These are phyloP conservation scores for Cariama cristata DNA, from an alignment of 2,113 vertebrate genomes.

Conservation along the genomic window DNA sequence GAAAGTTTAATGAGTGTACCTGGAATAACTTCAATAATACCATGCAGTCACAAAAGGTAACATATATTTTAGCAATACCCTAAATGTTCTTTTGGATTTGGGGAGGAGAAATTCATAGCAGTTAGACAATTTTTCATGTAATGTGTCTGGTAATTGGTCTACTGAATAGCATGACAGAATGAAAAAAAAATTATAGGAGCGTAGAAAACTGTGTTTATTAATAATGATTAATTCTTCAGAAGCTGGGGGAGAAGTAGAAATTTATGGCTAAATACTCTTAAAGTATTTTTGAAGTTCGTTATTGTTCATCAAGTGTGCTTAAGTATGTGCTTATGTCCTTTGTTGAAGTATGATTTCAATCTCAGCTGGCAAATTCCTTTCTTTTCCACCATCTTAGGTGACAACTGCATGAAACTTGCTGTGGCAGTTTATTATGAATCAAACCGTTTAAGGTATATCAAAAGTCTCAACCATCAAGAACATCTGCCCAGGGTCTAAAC, in stretches of 20 bases:
- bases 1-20: not conserved
- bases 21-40: not conserved
- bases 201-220: not conserved
- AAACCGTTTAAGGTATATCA: fast-evolving
- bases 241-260: not conserved
- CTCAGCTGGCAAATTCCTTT: not conserved
- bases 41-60: not conserved
- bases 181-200: not conserved
- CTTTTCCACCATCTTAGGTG: not conserved
- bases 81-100: not conserved
- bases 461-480: not conserved
- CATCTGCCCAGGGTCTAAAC: not conserved
- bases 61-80: not conserved
- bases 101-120: not conserved
- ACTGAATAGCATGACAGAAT: not conserved
- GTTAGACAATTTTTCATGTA: not conserved
- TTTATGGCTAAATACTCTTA: not conserved
- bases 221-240: not conserved
- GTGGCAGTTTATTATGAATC: not conserved
- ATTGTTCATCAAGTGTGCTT: not conserved
- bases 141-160: not conserved
- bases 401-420: not conserved
- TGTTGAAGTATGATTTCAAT: not conserved
- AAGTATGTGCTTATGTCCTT: not conserved
- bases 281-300: not conserved